phyloP scores from a whole-genome alignment of 1,140 invertebrate species.

The Notospermus geniculatus region DNA sequence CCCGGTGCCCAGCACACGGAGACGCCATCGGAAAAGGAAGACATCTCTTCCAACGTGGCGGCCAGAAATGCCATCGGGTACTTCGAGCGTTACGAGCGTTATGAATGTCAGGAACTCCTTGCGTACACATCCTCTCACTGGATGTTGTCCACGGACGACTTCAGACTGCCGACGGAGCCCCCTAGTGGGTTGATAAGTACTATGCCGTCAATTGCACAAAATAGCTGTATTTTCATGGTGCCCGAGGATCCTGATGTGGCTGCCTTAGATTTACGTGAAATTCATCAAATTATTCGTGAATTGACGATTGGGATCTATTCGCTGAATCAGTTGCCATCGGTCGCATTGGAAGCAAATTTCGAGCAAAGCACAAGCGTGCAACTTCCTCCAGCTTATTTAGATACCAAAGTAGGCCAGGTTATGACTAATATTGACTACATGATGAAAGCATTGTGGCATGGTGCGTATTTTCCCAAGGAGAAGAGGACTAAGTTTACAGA shows the following conservation, averaged over 20 bases:
- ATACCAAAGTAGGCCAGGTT: slow-evolving; percentile 51
- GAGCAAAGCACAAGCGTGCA: slow-evolving; percentile 49
- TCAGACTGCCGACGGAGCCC: slow-evolving; percentile 44
- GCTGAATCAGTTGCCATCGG: slow-evolving; percentile 50
- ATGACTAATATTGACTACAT: slow-evolving; percentile 53
- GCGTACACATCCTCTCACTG: slow-evolving; percentile 43
- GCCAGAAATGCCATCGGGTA: slow-evolving; percentile 30
- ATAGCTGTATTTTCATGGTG: slow-evolving; percentile 22
- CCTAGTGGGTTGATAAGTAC: slow-evolving; percentile 45
- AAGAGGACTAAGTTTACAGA: slow-evolving; percentile 55
- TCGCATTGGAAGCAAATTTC: slow-evolving; percentile 51
- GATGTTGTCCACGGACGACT: slow-evolving; percentile 50
- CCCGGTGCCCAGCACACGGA: not conserved
- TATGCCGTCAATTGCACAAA: slow-evolving; percentile 29
- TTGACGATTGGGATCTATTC: slow-evolving; percentile 53
- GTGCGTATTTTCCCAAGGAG: slow-evolving; percentile 52
- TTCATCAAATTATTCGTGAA: slow-evolving; percentile 54
- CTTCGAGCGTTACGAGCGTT: slow-evolving; percentile 51
- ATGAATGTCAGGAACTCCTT: slow-evolving; percentile 49
- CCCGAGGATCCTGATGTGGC: slow-evolving; percentile 13
- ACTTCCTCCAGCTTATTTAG: slow-evolving; percentile 52
- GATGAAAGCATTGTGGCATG: slow-evolving; percentile 56
- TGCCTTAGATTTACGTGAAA: slow-evolving; percentile 29
- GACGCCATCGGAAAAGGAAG: slow-evolving; percentile 3
- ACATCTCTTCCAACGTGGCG: not conserved